Base-by-base conservation (phyloP, 2,113 vertebrate species). In the Noctilio leporinus region DNA sequence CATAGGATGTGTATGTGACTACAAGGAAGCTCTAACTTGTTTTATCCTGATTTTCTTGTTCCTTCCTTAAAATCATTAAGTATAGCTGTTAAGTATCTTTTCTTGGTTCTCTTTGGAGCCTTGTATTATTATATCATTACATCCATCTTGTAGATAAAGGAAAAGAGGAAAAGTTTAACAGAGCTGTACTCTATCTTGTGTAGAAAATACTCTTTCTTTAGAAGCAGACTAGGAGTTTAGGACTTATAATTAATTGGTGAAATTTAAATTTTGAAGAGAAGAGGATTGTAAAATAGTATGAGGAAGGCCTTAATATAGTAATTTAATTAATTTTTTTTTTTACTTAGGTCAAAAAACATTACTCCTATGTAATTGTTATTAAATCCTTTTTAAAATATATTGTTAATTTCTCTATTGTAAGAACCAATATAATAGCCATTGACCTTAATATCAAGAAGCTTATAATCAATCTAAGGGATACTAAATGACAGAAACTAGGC, bases 1-100 rank as follows among this genome's bases (percentile, higher is more conserved):
- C 14, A 76, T 90, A 97, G 86, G 76, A 95, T 45, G 15, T 91
- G 15, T 62, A 11, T 75, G 14, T 91, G 81, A 77, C 81, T 93
- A 33, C 59, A 43, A 26, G 76, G 73, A 76, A 94, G 85, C 45
- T 96, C 92, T 83, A 69, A 62, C 59, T 92, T 91, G 73, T 97
- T 97, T 97, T 96, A 75, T 53, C 38, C 86, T 30, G 69, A 92
- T 73, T 53, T 86, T 94, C 73, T 92, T 97, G 62, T 88, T 76
- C 17, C 55, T 97, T 86, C 70, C 47, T 91, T 38, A 11, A 86
- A 93, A 92, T 92, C 65, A 86, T 91, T 96, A 73, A 59, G 38
- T 47, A 85, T 45, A 51, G 72, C 22, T 93, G 89, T 96, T 96
- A 88, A 88, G 12, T 93, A 93, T 94, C 40, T 85, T 95, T 86